Conservation (phyloP, 2,113 vertebrate species). For the Amphiprion ocellaris region DNA sequence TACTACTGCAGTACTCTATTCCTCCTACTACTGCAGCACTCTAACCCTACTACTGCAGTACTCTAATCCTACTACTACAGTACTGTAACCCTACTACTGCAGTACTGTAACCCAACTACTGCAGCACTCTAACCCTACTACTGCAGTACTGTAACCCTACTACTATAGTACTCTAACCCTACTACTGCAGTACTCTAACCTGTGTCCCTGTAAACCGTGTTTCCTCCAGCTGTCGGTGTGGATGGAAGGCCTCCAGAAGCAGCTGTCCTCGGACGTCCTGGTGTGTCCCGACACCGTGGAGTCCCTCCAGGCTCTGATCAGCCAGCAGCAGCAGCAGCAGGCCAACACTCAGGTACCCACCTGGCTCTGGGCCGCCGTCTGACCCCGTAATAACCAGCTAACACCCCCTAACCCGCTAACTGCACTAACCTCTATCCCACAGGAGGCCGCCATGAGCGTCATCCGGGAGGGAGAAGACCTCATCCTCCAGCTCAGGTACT, state of each 20-base stretch:
- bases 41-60: no score
- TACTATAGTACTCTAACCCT: no score
- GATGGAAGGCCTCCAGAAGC: constrained; percentile 83
- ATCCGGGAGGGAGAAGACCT: constrained; percentile 84
- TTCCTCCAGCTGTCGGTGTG: constrained; percentile 71
- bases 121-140: no score
- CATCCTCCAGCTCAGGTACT: constrained; percentile 82
- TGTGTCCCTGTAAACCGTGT: no score
- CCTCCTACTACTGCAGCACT: no score
- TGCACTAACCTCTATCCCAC: constrained; percentile 69
- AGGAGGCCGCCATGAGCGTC: constrained; percentile 82
- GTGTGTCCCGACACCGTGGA: constrained; percentile 73
- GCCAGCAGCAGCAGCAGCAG: constrained; percentile 81
- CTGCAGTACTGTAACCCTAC: background rate
- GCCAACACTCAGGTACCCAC: constrained; percentile 77
- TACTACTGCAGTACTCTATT: no score
- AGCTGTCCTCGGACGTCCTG: constrained; percentile 69
- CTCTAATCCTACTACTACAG: no score
- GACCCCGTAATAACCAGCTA: constrained; percentile 47
- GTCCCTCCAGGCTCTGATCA: constrained; percentile 76
- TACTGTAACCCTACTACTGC: no score
- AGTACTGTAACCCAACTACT: no score
- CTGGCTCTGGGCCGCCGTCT: constrained; percentile 18
- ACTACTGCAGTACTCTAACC: no score
- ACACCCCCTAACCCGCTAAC: constrained; percentile 42